These are phyloP conservation scores for Drosophila rellima DNA, from an alignment of 2,888 invertebrate species.

Conservation along the genomic window DNA sequence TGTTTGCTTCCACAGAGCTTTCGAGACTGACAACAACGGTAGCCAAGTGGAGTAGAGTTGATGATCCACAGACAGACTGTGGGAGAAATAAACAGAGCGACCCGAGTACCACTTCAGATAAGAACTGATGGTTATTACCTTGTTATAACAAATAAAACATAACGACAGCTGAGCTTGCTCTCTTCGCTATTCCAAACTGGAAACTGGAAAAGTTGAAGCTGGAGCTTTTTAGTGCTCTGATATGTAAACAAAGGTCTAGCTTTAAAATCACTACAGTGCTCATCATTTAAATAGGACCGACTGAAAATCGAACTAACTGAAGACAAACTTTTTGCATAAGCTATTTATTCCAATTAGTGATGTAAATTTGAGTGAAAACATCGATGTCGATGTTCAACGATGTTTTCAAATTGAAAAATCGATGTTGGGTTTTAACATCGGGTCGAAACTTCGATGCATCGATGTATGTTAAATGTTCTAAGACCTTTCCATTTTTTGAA, in stretches of 20 bases:
- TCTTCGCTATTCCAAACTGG: conserved; percentile 15
- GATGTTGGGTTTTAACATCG: no score
- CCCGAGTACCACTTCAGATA: conserved; percentile 35
- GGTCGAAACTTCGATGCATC: no score
- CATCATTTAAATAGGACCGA: background rate
- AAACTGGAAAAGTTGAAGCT: conserved; percentile 37
- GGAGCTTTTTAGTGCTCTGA: conserved; percentile 29
- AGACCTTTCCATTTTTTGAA: no score
- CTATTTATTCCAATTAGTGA: no score
- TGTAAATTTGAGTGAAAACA: no score
- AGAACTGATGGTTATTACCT: conserved; percentile 41
- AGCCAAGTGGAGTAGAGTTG: conserved; percentile 4
- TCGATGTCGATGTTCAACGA: no score
- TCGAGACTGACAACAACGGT: conserved; percentile 48
- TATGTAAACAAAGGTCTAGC: conserved; percentile 34
- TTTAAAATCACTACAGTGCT: conserved; percentile 15
- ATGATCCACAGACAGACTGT: conserved; percentile 31
- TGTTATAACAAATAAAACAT: conserved; percentile 5
- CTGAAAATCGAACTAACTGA: background rate
- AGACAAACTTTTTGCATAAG: background rate
- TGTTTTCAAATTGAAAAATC: no score
- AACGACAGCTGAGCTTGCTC: conserved; percentile 13
- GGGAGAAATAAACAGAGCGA: conserved; percentile 22
- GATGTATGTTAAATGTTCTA: no score
- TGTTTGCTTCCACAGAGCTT: conserved; percentile 55